Conservation (phyloP, 2,888 invertebrate genomes). For the Brenthis ino region DNA sequence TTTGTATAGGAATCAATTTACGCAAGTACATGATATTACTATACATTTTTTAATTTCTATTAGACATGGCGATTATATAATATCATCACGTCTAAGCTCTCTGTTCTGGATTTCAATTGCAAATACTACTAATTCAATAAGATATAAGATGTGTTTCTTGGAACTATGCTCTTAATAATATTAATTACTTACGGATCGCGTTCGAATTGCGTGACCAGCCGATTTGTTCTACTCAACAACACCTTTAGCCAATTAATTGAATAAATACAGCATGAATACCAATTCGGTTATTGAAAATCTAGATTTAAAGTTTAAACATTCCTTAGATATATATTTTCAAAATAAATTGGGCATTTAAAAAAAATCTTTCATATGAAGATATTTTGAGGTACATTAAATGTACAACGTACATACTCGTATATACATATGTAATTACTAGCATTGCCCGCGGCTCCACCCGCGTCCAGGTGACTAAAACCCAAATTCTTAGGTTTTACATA, state of each 20-base stretch:
- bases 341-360: not conserved
- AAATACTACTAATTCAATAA: slow-evolving; percentile 1
- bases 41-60: no score
- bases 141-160: slow-evolving; percentile 1
- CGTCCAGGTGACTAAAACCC: no score
- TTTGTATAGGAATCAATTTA: no score
- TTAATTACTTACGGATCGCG: slow-evolving; percentile 16
- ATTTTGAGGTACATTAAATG: no score
- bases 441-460: no score
- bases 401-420: no score
- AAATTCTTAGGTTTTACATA: no score
- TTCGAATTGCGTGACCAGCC: slow-evolving; percentile 19
- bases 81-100: no score
- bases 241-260: slow-evolving; percentile 8
- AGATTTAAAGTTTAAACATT: slow-evolving; percentile 42
- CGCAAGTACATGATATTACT: no score
- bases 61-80: no score
- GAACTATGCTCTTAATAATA: slow-evolving; percentile 6
- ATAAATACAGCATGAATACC: slow-evolving; percentile 16
- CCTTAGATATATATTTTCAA: not conserved
- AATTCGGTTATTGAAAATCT: slow-evolving; percentile 5
- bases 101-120: no score
- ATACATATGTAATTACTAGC: no score
- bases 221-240: slow-evolving; percentile 13
- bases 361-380: not conserved